Base-by-base conservation (phyloP, 2,797 vertebrate species). In the Hoplostethus atlanticus region DNA sequence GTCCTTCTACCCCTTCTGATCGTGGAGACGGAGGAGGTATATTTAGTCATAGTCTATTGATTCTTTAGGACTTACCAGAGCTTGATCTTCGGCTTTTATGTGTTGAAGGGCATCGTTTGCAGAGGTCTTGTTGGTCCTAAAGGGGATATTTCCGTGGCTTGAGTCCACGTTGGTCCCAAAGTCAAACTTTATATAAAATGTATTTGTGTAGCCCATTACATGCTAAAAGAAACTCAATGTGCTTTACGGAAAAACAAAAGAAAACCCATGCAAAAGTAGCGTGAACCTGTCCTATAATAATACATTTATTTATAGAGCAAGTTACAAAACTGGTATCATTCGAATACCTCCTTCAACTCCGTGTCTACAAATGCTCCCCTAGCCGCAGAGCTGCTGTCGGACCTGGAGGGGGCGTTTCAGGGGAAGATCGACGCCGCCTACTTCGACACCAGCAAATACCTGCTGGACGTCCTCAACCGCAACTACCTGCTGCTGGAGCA, bases 401-500 rank as follows among this genome's bases (percentile, higher is more conserved):
- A 99, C 92, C 93, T 99, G 90, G 97, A 99, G 94, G 97, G 96
- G 0, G 96, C 95, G 0, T 99, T 99, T 84, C 97, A 98, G 93
- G 96, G 96, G 85, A 99, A 97, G 93, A 98, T 99, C 10, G 97
- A 98, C 54, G 95, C 96, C 0, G 97, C 97, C 38, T 99, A 99
- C 91, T 97, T 97, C 25, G 96, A 99, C 92, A 99, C 98, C 61
- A 99, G 97, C 90, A 98, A 97, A 77, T 97, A 99, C 72, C 93
- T 99, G 51, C 86, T 99, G 88, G 95, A 99, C 40, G 97, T 99
- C 7, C 96, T 99, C 61, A 98, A 97, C 91, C 96, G 93, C 57
- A 97, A 97, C 86, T 99, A 99, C 91, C 96, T 96, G 84, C 88
- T 99, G 86, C 93, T 99, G 85, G 98, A 99, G 62, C 98, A 99